Base-by-base conservation (phyloP, 2,888 invertebrate genomes). In the Drosophila affinis region DNA sequence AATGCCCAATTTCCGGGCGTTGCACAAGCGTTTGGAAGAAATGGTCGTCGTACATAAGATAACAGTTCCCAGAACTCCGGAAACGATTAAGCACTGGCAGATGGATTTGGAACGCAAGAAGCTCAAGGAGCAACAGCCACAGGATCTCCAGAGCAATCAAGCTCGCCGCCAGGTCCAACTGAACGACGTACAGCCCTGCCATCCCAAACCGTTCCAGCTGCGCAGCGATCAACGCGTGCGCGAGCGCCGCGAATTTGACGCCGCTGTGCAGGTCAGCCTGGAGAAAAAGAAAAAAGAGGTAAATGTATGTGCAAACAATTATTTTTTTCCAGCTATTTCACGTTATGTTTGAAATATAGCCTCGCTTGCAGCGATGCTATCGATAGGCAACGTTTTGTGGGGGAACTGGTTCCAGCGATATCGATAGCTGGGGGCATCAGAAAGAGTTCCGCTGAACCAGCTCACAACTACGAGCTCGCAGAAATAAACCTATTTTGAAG, bases 241-340 rank as follows among this genome's bases (percentile, higher is more conserved):
- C 21, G 90, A 90, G 18, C 88, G 92, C 1, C 91, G 90, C 24
- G 83, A 88, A 24, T 92, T 77, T 44, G 89, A 92, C 62, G 87
- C 87, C 21, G 61, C 71, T 1, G 70, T 81, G n/a, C 85, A 86
- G 32, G 75, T 75, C 34, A 62, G 69, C 12, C 45, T 77, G 48
- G 86, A 86, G n/a, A 85, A 90, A 44, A 91, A 89, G 64, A 84
- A 86, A 45, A 91, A 89, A 68, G 88, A 91, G 89, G 91, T 91
- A 77, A 88, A 59, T 77, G 39, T 39, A 39, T 39, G 39, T 39
- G n/a, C 39, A 39, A 64, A 18, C 1, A 74, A 77, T 74, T 64
- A 27, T 52, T 29, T 17, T 48, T 53, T 47, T 57, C 52, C 47
- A 24, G 57, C 59, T 24, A 53, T 56, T 34, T 6, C n/a, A 7